Evolutionary conservation across 2,797 vertebrate genomes (phyloP).

Genomic region (Pseudotriccus pelzelni): DNA sequence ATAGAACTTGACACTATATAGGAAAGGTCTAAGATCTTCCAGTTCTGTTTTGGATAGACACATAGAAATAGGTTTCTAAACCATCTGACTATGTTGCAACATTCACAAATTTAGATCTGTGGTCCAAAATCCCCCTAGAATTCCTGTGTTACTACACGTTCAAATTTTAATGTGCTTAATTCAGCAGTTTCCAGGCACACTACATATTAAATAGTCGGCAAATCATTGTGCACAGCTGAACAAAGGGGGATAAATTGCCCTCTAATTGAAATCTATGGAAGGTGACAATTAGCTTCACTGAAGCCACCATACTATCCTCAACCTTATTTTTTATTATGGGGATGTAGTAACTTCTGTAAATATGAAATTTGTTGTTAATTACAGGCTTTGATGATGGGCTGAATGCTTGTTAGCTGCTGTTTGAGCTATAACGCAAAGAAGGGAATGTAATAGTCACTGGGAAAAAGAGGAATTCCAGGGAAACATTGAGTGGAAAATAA

Average conservation of each 20-base stretch:
- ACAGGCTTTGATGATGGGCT: background rate
- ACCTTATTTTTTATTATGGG: background rate
- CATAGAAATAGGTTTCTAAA: background rate
- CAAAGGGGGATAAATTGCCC: background rate
- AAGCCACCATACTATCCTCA: background rate
- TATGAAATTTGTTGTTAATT: background rate
- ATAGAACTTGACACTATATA: background rate
- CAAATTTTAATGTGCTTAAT: background rate
- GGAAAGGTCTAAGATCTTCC: background rate
- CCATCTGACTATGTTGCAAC: background rate
- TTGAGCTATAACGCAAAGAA: background rate
- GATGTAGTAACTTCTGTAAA: background rate
- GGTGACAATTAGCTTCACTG: background rate
- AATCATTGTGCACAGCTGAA: background rate
- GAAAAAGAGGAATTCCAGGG: background rate
- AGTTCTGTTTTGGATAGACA: background rate
- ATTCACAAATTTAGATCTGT: background rate
- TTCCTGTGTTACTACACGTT: background rate
- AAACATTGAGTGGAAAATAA: background rate
- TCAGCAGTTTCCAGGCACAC: background rate
- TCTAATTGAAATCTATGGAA: background rate
- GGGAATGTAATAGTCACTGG: background rate
- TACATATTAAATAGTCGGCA: fast-evolving
- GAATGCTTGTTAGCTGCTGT: background rate
- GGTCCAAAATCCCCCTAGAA: background rate